Evolutionary conservation across 2,113 vertebrate species (phyloP).

Genomic region (Cyphomyrus plagiostoma): DNA sequence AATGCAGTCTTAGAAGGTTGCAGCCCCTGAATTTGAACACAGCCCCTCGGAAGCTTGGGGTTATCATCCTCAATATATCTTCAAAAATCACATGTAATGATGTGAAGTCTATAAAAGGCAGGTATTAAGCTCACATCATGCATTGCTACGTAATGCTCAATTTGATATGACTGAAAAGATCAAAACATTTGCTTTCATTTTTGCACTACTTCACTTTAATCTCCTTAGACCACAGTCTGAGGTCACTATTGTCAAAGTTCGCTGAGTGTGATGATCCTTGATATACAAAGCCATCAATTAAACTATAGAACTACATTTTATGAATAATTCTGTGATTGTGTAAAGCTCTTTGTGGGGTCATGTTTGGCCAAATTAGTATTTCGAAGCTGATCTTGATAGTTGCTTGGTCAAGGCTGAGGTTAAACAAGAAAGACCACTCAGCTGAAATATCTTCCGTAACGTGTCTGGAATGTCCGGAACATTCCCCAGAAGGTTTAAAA

Average conservation of each 20-base stretch:
- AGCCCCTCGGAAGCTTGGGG: not conserved
- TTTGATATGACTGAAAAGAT: not conserved
- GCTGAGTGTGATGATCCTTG: not conserved
- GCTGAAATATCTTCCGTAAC: not conserved
- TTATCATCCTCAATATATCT: not conserved
- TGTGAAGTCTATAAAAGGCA: not conserved
- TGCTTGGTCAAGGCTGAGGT: not conserved
- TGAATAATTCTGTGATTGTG: not conserved
- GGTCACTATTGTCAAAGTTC: not conserved
- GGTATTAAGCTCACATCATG: not conserved
- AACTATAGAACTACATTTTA: not conserved
- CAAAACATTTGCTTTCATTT: not conserved
- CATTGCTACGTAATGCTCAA: not conserved
- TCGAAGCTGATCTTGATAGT: not conserved
- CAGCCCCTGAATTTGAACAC: not conserved
- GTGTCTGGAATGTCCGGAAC: not conserved
- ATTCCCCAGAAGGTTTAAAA: not conserved
- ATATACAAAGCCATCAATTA: not conserved
- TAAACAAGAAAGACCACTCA: not conserved
- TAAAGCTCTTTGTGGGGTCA: not conserved
- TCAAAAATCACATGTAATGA: not conserved
- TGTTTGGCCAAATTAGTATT: not conserved
- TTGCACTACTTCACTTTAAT: not conserved
- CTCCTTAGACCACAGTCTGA: slow-evolving; percentile 6
- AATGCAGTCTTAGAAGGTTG: not conserved